Evolutionary conservation across 2,797 vertebrate genomes (phyloP).

Genomic region (Diglossa cyanea): DNA sequence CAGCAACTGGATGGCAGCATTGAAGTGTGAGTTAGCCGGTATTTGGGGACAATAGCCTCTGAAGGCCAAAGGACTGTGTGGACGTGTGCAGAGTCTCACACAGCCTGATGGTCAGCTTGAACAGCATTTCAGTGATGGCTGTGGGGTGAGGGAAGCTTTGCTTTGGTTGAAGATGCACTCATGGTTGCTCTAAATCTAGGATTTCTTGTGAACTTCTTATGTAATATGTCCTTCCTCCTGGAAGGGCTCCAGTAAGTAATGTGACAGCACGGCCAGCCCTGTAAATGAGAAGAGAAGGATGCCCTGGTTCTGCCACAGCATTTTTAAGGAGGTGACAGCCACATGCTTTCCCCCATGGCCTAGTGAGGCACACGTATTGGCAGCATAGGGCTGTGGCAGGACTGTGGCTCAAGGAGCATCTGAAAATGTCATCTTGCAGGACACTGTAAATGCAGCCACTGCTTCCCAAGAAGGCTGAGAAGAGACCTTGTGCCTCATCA

Average conservation of each 20-base stretch:
- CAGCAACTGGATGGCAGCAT: not conserved
- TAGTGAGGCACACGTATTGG: not conserved
- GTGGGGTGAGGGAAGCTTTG: not conserved
- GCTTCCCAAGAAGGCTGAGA: not conserved
- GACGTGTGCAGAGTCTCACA: not conserved
- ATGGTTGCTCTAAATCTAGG: not conserved
- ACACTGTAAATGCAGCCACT: not conserved
- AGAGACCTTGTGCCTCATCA: not conserved
- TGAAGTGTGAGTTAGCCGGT: not conserved
- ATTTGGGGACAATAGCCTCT: not conserved
- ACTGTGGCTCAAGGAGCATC: not conserved
- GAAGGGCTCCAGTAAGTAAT: not conserved
- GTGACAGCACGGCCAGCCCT: not conserved
- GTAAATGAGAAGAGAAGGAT: conserved; percentile 8
- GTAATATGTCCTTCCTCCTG: not conserved
- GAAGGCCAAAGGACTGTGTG: not conserved
- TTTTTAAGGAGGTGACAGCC: conserved; percentile 14
- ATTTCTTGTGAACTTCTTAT: not conserved
- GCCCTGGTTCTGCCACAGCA: conserved; percentile 18
- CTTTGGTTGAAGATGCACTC: not conserved
- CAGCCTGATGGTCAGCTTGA: not conserved
- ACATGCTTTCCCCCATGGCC: not conserved
- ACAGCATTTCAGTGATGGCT: not conserved
- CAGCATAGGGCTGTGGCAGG: not conserved
- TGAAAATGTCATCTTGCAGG: not conserved